Evolutionary conservation across 2,888 invertebrate genomes (phyloP).

Genomic region (Phorcus lineatus): DNA sequence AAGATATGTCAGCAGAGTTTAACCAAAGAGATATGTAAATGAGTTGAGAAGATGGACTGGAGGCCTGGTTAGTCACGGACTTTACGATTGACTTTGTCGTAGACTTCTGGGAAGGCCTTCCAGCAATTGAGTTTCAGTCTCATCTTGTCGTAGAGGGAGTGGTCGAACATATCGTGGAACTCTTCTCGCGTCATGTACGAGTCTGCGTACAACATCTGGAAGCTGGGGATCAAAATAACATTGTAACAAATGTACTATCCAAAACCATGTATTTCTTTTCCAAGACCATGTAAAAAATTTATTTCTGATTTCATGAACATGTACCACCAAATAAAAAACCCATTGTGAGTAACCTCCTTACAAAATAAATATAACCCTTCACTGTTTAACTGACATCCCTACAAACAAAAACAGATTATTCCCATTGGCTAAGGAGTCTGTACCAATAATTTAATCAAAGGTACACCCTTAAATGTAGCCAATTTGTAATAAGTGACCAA

Average conservation of each 20-base stretch:
- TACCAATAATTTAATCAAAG: too few relatives aligned
- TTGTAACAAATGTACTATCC: too few relatives aligned
- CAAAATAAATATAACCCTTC: background rate
- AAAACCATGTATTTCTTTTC: too few relatives aligned
- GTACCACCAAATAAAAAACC: too few relatives aligned
- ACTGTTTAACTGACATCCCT: background rate
- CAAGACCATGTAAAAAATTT: too few relatives aligned
- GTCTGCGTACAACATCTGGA: conserved; percentile 91
- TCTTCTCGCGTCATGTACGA: conserved; percentile 85
- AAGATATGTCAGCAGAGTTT: too few relatives aligned
- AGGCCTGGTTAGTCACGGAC: conserved; percentile 42
- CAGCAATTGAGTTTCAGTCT: conserved; percentile 80
- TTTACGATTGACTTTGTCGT: conserved; percentile 81
- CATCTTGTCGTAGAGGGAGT: conserved; percentile 83
- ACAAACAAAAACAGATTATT: background rate
- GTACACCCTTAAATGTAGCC: too few relatives aligned
- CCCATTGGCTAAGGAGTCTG: too few relatives aligned
- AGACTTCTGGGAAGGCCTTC: conserved; percentile 87
- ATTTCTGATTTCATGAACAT: too few relatives aligned
- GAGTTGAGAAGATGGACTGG: background rate
- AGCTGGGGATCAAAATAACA: conserved; percentile 75
- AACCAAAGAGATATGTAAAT: background rate
- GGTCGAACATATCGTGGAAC: conserved; percentile 88
- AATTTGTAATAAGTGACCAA: too few relatives aligned
- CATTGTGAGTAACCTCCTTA: too few relatives aligned